Conservation (phyloP, 2,113 vertebrate species). For the Tupaia tana region DNA sequence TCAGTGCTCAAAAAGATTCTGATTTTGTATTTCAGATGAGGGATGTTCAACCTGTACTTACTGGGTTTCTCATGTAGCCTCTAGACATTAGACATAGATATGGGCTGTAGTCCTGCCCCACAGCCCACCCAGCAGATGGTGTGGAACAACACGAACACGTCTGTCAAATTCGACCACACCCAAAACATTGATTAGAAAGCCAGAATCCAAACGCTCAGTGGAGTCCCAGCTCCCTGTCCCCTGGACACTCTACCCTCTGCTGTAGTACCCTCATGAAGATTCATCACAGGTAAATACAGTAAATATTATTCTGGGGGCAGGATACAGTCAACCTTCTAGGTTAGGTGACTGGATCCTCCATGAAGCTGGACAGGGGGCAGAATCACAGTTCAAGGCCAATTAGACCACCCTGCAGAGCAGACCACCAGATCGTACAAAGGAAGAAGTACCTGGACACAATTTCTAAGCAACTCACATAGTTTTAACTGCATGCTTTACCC, state of each 20-base stretch:
- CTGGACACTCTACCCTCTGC: neutral
- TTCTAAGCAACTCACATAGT: neutral
- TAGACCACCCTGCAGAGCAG: too few relatives aligned
- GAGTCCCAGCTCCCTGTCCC: neutral
- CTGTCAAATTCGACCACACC: neutral
- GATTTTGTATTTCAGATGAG: too few relatives aligned
- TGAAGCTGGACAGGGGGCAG: neutral
- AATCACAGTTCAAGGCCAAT: neutral
- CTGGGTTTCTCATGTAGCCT: neutral
- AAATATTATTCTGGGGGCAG: neutral
- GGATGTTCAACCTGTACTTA: neutral
- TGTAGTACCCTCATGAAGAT: neutral
- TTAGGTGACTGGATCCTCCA: neutral
- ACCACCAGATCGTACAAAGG: neutral
- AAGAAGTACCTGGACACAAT: neutral
- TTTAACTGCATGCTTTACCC: too few relatives aligned
- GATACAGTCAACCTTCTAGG: neutral
- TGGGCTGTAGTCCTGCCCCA: neutral
- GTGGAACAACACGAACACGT: neutral
- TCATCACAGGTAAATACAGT: neutral
- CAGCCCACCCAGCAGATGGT: neutral
- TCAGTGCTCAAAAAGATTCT: too few relatives aligned
- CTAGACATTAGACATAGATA: neutral
- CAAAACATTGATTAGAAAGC: neutral
- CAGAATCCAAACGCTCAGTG: neutral